A percentile compares a stretch with the other conserved stretches of the same genome.
Conservation (phyloP, 2,113 vertebrate genomes). For the Eudorcas thomsonii region DNA sequence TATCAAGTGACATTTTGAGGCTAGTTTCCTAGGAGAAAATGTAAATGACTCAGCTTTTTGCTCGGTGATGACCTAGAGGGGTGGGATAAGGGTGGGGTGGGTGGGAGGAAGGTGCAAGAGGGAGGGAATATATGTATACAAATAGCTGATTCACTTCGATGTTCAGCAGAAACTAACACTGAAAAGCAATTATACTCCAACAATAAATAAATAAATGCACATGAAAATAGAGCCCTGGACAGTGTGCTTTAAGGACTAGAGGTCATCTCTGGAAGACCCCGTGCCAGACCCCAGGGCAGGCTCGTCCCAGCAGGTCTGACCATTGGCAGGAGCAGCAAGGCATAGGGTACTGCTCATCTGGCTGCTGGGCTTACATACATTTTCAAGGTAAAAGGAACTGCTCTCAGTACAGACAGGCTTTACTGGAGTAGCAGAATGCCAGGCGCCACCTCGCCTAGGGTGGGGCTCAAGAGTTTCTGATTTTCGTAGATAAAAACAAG, state of each 20-base stretch:
- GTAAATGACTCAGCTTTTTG: background rate
- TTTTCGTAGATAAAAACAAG: background rate
- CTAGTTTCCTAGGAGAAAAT: background rate
- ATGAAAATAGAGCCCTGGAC: background rate
- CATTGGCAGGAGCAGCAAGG: background rate
- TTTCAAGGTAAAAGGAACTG: background rate
- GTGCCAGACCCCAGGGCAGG: background rate
- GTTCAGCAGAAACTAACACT: background rate
- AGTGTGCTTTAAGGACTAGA: background rate
- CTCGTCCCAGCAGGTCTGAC: background rate
- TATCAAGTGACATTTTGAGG: background rate
- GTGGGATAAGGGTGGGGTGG: background rate
- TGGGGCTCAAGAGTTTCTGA: background rate
- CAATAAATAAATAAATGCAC: background rate
- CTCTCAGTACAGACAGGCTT: background rate
- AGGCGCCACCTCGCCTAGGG: accelerated
- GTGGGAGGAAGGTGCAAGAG: background rate
- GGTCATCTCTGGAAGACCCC: too few species aligned
- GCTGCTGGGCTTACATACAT: accelerated
- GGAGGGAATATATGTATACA: background rate
- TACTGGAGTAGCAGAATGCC: background rate
- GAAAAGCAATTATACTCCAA: background rate
- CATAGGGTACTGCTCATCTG: accelerated
- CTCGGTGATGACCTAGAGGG: background rate
- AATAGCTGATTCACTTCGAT: background rate